phyloP scores from a whole-genome alignment of 2,797 vertebrate genomes.

The Intellagama lesueurii region DNA sequence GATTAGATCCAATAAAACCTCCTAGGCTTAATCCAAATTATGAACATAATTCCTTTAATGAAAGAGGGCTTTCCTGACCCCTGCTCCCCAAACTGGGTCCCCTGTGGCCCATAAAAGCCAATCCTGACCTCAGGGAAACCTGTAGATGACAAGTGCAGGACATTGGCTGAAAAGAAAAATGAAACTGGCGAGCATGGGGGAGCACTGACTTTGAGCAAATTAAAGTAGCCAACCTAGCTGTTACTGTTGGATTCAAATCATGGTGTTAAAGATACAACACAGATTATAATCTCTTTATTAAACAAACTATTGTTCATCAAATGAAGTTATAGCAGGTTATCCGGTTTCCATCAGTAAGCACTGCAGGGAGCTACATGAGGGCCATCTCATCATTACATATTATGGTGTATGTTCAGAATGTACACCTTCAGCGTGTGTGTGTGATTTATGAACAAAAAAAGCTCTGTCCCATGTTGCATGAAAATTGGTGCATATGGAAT shows the following conservation, averaged over 20 bases:
- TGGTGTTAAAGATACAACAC: background rate
- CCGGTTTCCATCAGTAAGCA: background rate
- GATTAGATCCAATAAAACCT: background rate
- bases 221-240: background rate
- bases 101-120: background rate
- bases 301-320: background rate
- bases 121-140: background rate
- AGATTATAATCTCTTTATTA: background rate
- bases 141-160: background rate
- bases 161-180: background rate
- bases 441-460: no score
- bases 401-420: no score
- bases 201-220: background rate
- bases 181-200: background rate
- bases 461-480: background rate
- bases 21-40: constrained; percentile 6
- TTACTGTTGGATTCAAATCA: background rate
- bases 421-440: no score
- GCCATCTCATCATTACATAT: background rate
- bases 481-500: background rate
- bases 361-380: background rate
- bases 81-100: background rate
- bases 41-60: background rate
- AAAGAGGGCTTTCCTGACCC: background rate
- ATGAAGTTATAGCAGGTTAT: background rate